Conservation (phyloP, 2,113 vertebrate genomes). For the Tympanuchus pallidicinctus region DNA sequence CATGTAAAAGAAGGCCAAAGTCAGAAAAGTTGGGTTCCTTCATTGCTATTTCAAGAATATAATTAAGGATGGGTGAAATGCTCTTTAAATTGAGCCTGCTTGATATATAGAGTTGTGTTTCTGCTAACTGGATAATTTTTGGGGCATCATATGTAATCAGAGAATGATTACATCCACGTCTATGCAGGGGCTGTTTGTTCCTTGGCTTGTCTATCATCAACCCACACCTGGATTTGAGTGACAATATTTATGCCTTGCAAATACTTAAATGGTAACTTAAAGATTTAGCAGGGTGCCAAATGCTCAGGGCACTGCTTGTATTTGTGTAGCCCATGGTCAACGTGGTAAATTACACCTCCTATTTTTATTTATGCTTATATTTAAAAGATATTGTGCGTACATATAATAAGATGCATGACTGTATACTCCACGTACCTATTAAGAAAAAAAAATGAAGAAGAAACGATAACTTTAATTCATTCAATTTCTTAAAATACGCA, state of each 20-base stretch:
- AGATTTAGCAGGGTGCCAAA: neutral
- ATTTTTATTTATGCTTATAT: neutral
- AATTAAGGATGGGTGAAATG: neutral
- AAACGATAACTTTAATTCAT: neutral
- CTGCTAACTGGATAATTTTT: neutral
- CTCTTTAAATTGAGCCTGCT: slow-evolving; percentile 1
- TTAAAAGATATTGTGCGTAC: neutral
- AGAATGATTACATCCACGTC: neutral
- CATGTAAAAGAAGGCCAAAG: neutral
- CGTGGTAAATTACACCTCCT: neutral
- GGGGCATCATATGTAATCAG: neutral
- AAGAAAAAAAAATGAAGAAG: neutral
- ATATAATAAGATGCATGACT: neutral
- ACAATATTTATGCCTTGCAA: neutral
- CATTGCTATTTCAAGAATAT: slow-evolving; percentile 7
- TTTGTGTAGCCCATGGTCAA: neutral
- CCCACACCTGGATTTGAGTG: neutral
- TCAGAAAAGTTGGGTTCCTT: neutral
- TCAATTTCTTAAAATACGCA: neutral
- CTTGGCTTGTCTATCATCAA: neutral
- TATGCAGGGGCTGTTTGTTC: neutral
- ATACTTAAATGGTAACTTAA: neutral
- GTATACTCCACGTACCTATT: neutral
- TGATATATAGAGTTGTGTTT: neutral
- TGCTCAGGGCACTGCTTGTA: too few relatives aligned